Conservation (phyloP, 2,797 vertebrate genomes). For the Erithacus rubecula region DNA sequence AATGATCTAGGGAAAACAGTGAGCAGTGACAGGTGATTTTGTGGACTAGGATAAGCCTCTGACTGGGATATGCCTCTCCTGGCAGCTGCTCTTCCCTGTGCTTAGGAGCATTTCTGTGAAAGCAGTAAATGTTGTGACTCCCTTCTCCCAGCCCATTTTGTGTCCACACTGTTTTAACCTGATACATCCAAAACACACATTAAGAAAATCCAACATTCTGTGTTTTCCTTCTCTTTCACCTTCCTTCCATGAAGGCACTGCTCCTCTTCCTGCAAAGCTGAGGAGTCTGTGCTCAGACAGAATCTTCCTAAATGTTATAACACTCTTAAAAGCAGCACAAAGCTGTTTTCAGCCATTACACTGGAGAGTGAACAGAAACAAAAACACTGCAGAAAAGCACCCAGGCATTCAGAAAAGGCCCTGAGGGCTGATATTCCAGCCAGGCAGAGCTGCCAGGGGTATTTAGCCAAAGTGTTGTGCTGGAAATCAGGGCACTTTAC, state of each 20-base stretch:
- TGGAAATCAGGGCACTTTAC: neutral
- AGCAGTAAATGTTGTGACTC: neutral
- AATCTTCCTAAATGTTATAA: neutral
- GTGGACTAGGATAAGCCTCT: neutral
- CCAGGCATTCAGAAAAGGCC: neutral
- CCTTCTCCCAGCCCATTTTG: neutral
- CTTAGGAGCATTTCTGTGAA: neutral
- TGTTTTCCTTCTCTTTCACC: neutral
- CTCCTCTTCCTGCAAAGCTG: neutral
- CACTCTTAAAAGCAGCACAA: neutral
- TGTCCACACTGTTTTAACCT: neutral
- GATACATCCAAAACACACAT: neutral
- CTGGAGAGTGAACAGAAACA: neutral
- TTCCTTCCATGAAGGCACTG: neutral
- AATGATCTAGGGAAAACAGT: neutral
- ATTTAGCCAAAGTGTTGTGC: neutral
- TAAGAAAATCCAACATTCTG: neutral
- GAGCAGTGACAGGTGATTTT: neutral
- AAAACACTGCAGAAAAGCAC: neutral
- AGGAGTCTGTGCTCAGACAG: neutral
- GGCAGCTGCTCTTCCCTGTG: neutral
- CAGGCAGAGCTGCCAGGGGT: neutral
- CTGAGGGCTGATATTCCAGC: neutral
- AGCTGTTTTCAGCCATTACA: neutral
- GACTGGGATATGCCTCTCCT: neutral